Base-by-base conservation (phyloP, 2,888 invertebrate genomes). In the Scaptomyza polygonia region DNA sequence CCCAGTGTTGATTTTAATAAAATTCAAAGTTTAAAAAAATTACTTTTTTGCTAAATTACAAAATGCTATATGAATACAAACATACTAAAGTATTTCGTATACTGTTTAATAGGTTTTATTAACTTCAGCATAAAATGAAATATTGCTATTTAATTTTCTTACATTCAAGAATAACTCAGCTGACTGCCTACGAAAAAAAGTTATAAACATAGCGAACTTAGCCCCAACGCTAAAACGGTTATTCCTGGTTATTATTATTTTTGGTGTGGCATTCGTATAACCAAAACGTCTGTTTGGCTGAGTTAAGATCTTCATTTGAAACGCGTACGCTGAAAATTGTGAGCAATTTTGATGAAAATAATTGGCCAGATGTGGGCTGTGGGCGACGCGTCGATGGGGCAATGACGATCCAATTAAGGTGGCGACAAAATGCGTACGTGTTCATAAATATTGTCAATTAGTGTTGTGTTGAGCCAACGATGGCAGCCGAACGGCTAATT, bases 391-490 rank as follows among this genome's bases (percentile, higher is more conserved):
- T 16, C 32, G 18, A 48, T 48, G 32, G 18, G 49, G 51, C 77
- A 70, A 73, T 64, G 57, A 72, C 61, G 73, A 69, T 72, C 86
- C 88, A 88, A 88, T 86, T 84, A 86, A 79, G 79, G 72, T 68
- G 79, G 79, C 88, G 83, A 83, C 86, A 86, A 75, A 86, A 77
- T 81, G 74, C 69, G 88, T 83, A 88, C 88, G 90, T 89, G 90
- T 89, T 88, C 88, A 88, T 90, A 88, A 90, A 88, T 88, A 86
- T 77, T 90, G 90, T 89, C 88, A 88, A 88, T 88, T 88, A 90
- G 83, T 73, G 79, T 55, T 64, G 67, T 44, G n/a, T 58, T 51
- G 59, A 27, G 48, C 79, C 77, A 65, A 65, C 82, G 70, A 61
- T 81, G 75, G 84, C 86, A 86, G 74, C 76, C 73, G 57, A 53